A percentile compares a stretch with the other conserved stretches of the same genome.
Conservation (phyloP, 2,797 vertebrate genomes). For the Odontamblyopus lacepedii region DNA sequence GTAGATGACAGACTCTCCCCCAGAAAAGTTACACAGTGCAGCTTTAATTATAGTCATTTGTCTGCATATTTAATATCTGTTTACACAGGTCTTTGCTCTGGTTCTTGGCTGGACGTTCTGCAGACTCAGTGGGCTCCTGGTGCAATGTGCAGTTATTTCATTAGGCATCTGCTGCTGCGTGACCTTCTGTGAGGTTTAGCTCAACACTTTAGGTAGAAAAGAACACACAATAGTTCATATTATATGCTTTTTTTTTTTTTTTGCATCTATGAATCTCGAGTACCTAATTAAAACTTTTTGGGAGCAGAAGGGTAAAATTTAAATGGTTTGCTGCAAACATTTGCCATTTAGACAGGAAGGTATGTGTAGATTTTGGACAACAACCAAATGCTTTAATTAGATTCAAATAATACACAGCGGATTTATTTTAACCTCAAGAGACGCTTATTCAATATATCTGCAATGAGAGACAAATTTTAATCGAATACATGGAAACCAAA, state of each 20-base stretch:
- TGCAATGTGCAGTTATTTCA: conserved; percentile 56
- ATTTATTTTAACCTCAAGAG: no score
- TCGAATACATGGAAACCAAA: no score
- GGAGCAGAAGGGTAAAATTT: neutral
- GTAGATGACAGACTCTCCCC: no score
- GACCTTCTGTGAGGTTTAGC: conserved; percentile 57
- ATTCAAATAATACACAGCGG: no score
- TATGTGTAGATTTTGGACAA: neutral
- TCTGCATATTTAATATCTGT: neutral
- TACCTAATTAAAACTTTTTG: conserved; percentile 1
- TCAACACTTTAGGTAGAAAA: conserved; percentile 10
- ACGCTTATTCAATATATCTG: no score
- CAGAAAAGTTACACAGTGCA: neutral
- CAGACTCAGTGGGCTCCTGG: conserved; percentile 40
- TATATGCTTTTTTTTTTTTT: neutral
- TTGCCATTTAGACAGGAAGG: neutral
- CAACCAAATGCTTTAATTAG: no score
- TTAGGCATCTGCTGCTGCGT: conserved; percentile 57
- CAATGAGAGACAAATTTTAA: no score
- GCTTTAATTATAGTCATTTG: neutral
- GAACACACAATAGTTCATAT: neutral
- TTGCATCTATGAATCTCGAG: neutral
- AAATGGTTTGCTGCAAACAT: neutral
- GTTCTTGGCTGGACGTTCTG: conserved; percentile 27
- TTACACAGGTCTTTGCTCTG: neutral